A percentile compares a stretch with the other conserved stretches of the same genome.
Evolutionary conservation across 1,140 invertebrate species (phyloP).

Genomic region (Hyphantria cunea): DNA sequence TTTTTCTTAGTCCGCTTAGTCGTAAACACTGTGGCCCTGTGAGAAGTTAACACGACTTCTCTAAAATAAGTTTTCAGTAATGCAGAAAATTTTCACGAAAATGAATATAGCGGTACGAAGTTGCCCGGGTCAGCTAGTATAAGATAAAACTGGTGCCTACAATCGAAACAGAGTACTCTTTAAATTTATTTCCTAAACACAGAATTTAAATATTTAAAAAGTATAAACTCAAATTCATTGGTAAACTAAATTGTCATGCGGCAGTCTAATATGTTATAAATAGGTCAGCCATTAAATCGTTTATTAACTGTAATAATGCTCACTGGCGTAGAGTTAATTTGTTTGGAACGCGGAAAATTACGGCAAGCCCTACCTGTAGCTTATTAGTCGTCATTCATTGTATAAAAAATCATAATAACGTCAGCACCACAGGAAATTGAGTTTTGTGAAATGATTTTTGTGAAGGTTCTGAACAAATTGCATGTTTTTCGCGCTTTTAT

Average conservation of each 20-base stretch:
- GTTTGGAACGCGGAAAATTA: constrained; percentile 37
- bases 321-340: constrained; percentile 42
- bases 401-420: constrained; percentile 32
- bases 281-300: constrained; percentile 43
- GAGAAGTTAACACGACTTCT: no score
- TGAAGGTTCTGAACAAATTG: constrained; percentile 20
- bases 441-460: constrained; percentile 25
- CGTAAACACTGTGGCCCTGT: no score
- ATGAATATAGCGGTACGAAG: no score
- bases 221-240: constrained; percentile 3
- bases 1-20: no score
- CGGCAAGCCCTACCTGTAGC: constrained; percentile 25
- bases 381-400: constrained; percentile 31
- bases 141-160: no score
- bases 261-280: constrained; percentile 38
- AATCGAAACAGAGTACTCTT: no score
- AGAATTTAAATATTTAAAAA: background rate
- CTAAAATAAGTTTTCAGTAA: no score
- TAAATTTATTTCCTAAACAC: no score
- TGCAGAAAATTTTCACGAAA: no score
- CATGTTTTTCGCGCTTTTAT: constrained; percentile 21
- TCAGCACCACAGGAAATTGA: constrained; percentile 19
- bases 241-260: constrained; percentile 25
- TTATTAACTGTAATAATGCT: constrained; percentile 44
- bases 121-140: no score